Conservation (phyloP, 2,113 vertebrate species). For the Panthera leo region DNA sequence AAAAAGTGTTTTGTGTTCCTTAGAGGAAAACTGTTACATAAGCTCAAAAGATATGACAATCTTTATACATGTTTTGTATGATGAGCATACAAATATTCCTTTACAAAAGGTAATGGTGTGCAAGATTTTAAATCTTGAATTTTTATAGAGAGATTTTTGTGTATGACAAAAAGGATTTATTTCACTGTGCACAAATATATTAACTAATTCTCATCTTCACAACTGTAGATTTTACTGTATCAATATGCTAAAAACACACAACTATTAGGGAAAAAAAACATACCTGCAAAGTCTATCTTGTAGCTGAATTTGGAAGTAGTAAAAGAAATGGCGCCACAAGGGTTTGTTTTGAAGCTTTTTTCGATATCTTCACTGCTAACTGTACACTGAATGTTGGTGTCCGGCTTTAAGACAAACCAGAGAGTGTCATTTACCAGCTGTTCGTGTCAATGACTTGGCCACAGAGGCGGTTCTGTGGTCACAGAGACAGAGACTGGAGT, state of each 20-base stretch:
- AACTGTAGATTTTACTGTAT: not conserved
- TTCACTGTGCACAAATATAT: conserved; percentile 11
- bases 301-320: conserved; percentile 97
- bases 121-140: not conserved
- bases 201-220: conserved; percentile 41
- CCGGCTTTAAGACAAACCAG: conserved; percentile 87
- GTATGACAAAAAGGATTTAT: conserved; percentile 1
- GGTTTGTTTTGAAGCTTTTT: conserved; percentile 92
- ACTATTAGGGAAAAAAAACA: conserved; percentile 61
- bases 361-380: conserved; percentile 97
- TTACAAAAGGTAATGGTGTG: conserved; percentile 9
- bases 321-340: conserved; percentile 92
- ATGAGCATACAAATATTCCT: not conserved
- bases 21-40: not conserved
- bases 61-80: not conserved
- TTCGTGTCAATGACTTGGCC: conserved; percentile 52
- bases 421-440: conserved; percentile 77
- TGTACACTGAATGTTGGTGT: conserved; percentile 92
- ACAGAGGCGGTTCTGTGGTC: conserved; percentile 40
- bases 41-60: not conserved
- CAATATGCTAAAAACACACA: conserved; percentile 45
- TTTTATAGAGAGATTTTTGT: conserved; percentile 17
- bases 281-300: conserved; percentile 94
- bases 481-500: not conserved
- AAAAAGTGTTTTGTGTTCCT: not conserved